Evolutionary conservation across 2,797 vertebrate species (phyloP).

Genomic region (Mus minutoides): DNA sequence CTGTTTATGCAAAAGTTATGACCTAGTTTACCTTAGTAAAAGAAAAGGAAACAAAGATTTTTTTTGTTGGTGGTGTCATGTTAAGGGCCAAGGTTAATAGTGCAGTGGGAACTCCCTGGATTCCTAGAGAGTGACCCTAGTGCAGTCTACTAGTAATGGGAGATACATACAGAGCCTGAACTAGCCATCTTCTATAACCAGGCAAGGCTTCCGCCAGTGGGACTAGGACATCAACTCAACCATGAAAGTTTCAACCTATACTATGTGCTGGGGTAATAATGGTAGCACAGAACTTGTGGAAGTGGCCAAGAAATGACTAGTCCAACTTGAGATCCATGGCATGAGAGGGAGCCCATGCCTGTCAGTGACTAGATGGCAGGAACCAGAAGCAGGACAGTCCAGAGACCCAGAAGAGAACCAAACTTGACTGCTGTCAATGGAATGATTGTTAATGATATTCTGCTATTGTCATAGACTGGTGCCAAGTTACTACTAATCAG

Average conservation of each 20-base stretch:
- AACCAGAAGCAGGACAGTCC: background rate
- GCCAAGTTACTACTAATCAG: background rate
- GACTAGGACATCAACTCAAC: background rate
- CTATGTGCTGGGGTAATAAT: background rate
- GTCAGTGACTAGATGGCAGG: background rate
- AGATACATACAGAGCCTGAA: background rate
- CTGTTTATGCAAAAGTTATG: background rate
- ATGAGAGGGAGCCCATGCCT: background rate
- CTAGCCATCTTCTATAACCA: background rate
- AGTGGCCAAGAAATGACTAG: background rate
- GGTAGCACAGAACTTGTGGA: background rate
- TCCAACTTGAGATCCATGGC: background rate
- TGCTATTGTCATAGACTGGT: background rate
- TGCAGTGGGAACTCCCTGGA: background rate
- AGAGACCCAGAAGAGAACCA: background rate
- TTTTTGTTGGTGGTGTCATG: background rate
- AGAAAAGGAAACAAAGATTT: background rate
- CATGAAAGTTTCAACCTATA: background rate
- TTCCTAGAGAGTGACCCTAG: background rate
- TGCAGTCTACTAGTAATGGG: background rate
- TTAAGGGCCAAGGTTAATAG: background rate
- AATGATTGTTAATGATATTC: background rate
- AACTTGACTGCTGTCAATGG: background rate
- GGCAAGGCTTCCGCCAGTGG: background rate
- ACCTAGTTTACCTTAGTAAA: background rate